Conservation (phyloP, 35 echinoderm and acorn worm genomes). For the Nesometra sesokonis region DNA sequence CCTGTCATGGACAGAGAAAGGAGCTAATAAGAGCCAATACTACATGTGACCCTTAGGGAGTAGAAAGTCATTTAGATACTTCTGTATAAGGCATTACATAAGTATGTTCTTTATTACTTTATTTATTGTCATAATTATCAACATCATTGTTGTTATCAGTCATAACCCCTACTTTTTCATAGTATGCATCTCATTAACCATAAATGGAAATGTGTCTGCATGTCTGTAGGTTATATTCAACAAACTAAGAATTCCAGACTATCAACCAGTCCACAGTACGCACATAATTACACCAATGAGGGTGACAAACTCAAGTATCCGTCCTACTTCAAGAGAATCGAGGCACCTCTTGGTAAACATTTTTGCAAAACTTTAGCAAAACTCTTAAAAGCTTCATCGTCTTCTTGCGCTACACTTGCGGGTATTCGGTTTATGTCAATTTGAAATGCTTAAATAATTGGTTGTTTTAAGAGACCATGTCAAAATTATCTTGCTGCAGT, state of each 20-base stretch:
- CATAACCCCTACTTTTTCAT: background rate
- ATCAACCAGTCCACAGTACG: background rate
- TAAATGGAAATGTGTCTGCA: background rate
- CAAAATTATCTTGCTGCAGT: no score
- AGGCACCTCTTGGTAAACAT: background rate
- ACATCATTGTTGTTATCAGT: background rate
- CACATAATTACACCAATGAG: background rate
- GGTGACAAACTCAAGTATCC: background rate
- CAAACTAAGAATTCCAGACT: background rate
- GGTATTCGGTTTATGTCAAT: no score
- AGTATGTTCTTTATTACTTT: background rate
- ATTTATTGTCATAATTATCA: background rate
- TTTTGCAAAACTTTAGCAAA: no score
- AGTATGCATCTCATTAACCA: background rate
- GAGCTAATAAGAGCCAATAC: no score
- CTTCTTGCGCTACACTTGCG: no score
- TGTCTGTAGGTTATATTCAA: background rate
- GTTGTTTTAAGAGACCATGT: no score
- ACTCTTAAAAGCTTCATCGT: no score
- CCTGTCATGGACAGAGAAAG: no score
- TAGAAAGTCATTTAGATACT: no score
- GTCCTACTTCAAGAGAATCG: background rate
- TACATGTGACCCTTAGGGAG: no score
- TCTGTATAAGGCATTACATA: background rate
- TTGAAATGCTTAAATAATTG: no score